Percentiles rank a stretch among this genome's conserved stretches.
Evolutionary conservation across 2,888 invertebrate species (phyloP).

Genomic region (Drosophila flavopinicola): DNA sequence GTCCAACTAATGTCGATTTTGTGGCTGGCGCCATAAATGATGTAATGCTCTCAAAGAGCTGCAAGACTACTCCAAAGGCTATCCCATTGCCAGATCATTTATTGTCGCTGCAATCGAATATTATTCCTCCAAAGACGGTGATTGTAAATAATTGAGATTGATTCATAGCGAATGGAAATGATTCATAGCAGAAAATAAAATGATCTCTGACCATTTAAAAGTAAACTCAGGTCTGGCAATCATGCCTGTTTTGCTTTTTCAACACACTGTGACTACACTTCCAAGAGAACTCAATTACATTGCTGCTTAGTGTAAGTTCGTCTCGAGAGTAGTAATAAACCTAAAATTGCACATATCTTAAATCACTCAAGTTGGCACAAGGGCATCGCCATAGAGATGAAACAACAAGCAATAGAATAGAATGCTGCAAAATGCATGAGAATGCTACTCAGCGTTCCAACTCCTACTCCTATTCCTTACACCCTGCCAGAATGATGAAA

Average conservation of each 20-base stretch:
- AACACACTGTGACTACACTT: too few relatives aligned
- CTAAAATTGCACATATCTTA: background rate
- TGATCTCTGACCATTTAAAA: too few relatives aligned
- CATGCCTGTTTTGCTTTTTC: too few relatives aligned
- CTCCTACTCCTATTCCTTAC: too few relatives aligned
- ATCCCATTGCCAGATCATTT: background rate
- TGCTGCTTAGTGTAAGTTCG: background rate
- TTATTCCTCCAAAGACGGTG: background rate
- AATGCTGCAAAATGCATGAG: conserved; percentile 16
- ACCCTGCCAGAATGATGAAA: conserved; percentile 62
- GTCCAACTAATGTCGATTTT: conserved; percentile 26
- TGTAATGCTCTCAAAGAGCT: conserved; percentile 12
- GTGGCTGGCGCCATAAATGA: conserved; percentile 45
- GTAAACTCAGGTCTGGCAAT: too few relatives aligned
- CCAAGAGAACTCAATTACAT: too few relatives aligned
- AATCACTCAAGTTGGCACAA: background rate
- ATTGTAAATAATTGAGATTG: background rate
- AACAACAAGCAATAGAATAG: conserved; percentile 9
- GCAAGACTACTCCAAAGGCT: background rate
- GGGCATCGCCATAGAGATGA: background rate
- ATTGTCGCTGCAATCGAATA: background rate
- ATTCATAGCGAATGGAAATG: too few relatives aligned
- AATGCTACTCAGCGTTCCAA: too few relatives aligned
- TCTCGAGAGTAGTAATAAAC: background rate
- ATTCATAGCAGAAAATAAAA: too few relatives aligned